A percentile compares a stretch with the other conserved stretches of the same genome.
Conservation (phyloP, 37 sponge, comb jelly and placozoan species). For the Cladorhizidae sp. region DNA sequence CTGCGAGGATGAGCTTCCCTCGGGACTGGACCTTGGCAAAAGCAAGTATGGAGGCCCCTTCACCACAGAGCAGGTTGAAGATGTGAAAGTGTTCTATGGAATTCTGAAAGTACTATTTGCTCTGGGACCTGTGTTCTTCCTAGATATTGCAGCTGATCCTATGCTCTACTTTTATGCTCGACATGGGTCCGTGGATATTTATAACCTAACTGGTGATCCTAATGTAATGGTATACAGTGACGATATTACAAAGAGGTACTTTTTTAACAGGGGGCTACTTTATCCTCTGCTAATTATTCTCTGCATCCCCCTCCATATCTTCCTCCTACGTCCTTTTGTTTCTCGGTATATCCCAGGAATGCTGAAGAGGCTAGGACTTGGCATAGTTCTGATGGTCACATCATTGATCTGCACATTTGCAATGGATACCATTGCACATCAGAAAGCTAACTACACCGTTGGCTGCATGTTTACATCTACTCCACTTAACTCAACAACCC, state of each 20-base stretch:
- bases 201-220: too few relatives aligned
- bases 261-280: not conserved
- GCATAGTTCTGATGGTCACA: not conserved
- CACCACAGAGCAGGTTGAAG: conserved; percentile 4
- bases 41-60: not conserved
- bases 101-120: not conserved
- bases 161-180: not conserved
- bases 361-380: not conserved
- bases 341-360: not conserved
- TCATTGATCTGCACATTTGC: not conserved
- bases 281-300: not conserved
- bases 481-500: not conserved
- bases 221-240: too few relatives aligned
- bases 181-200: too few relatives aligned
- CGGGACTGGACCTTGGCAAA: not conserved
- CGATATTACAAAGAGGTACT: too few relatives aligned
- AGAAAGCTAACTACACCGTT: not conserved
- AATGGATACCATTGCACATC: not conserved
- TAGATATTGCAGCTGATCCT: not conserved
- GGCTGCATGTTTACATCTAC: not conserved
- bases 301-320: not conserved
- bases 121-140: not conserved
- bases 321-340: not conserved
- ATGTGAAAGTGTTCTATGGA: not conserved
- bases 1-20: conserved; percentile 1